Percentiles rank a stretch among this genome's conserved stretches.
phyloP scores from a whole-genome alignment of 37 sponge, comb jelly and placozoan genomes.

The Geodia barretti region DNA sequence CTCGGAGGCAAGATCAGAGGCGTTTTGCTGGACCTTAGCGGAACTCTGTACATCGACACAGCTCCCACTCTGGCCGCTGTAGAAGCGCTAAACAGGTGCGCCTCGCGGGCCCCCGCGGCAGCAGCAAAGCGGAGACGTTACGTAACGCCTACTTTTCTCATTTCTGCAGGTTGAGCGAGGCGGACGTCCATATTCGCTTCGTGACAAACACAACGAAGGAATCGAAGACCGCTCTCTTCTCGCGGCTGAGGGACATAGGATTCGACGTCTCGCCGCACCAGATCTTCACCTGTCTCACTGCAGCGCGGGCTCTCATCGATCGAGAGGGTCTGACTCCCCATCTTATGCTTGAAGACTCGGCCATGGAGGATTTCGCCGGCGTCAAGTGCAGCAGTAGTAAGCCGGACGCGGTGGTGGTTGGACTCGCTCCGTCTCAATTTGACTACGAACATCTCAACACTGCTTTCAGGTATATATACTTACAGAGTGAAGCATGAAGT shows the following conservation, averaged over 20 bases:
- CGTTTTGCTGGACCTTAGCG: slow-evolving; percentile 74
- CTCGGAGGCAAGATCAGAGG: slow-evolving; percentile 27
- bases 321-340: slow-evolving; percentile 40
- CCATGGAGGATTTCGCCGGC: slow-evolving; percentile 68
- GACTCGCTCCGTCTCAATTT: slow-evolving; percentile 58
- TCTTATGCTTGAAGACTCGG: slow-evolving; percentile 34
- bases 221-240: slow-evolving; percentile 32
- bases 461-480: slow-evolving; percentile 64
- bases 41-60: slow-evolving; percentile 71
- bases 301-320: slow-evolving; percentile 35
- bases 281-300: slow-evolving; percentile 64
- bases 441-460: slow-evolving; percentile 50
- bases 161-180: slow-evolving; percentile 14
- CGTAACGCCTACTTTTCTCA: no score
- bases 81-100: slow-evolving; percentile 56
- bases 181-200: slow-evolving; percentile 34
- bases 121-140: no score
- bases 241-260: slow-evolving; percentile 36
- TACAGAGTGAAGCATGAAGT: no score
- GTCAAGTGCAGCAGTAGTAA: slow-evolving; percentile 6
- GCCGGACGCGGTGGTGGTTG: slow-evolving; percentile 67
- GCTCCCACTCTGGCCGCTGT: slow-evolving; percentile 42
- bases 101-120: neutral
- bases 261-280: slow-evolving; percentile 50
- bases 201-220: slow-evolving; percentile 81